Percentiles rank a stretch among this genome's conserved stretches.
These are phyloP conservation scores for Keiferia lycopersicella DNA, from an alignment of 2,888 invertebrate genomes.

Conservation along the genomic window DNA sequence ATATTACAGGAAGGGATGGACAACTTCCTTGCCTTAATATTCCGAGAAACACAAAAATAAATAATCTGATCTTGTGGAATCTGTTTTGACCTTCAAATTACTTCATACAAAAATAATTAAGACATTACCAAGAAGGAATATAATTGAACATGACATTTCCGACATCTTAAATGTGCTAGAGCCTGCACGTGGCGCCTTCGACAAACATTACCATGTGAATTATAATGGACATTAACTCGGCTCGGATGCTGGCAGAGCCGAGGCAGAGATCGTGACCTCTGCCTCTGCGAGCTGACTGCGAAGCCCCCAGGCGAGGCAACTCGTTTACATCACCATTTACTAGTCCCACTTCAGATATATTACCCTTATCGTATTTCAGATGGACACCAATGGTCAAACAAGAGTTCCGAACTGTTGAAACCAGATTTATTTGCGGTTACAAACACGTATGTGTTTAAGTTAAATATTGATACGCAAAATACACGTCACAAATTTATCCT, in stretches of 20 bases:
- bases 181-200: not conserved
- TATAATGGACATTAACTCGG: slow-evolving; percentile 41
- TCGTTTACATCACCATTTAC: slow-evolving; percentile 12
- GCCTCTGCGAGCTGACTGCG: slow-evolving; percentile 37
- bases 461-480: slow-evolving; percentile 13
- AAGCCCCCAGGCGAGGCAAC: slow-evolving; percentile 16
- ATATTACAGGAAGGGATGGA: not conserved
- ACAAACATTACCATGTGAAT: slow-evolving; percentile 25
- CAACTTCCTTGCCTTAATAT: not conserved
- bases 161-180: not conserved
- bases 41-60: not conserved
- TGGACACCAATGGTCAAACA: not conserved
- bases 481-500: slow-evolving; percentile 23
- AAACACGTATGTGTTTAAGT: not conserved
- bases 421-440: not conserved
- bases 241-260: slow-evolving; percentile 44
- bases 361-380: not conserved
- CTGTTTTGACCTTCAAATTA: not conserved
- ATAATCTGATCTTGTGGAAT: not conserved
- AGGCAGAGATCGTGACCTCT: slow-evolving; percentile 61
- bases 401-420: not conserved
- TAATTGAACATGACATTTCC: not conserved
- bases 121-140: not conserved
- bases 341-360: not conserved
- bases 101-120: too few species aligned